Conservation (phyloP, 2,888 invertebrate species). For the Tetramorium bicarinatum region DNA sequence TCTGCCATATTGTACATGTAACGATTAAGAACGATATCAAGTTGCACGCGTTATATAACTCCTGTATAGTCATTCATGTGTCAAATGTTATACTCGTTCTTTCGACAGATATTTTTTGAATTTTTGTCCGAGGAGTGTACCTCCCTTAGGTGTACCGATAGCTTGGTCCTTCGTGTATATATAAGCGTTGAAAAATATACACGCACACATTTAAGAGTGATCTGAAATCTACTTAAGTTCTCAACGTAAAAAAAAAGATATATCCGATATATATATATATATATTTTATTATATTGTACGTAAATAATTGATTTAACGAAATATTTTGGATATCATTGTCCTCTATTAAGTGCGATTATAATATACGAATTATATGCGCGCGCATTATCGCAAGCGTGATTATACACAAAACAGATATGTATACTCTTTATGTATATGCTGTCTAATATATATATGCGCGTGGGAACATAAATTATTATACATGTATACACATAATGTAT, state of each 20-base stretch:
- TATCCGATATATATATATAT: slow-evolving; percentile 61
- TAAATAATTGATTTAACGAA: slow-evolving; percentile 61
- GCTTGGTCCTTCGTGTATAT: slow-evolving; percentile 77
- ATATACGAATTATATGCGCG: slow-evolving; percentile 9
- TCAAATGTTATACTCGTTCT: slow-evolving; percentile 71
- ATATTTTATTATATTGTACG: slow-evolving; percentile 57
- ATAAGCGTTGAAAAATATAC: slow-evolving; percentile 16
- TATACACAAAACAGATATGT: slow-evolving; percentile 62
- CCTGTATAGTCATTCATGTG: slow-evolving; percentile 75
- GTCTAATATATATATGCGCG: slow-evolving; percentile 52
- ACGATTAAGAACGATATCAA: slow-evolving; percentile 52
- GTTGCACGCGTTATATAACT: slow-evolving; percentile 53
- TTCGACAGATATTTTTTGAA: slow-evolving; percentile 54
- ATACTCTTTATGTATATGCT: slow-evolving; percentile 63
- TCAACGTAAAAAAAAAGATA: slow-evolving; percentile 68
- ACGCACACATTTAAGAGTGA: slow-evolving; percentile 75
- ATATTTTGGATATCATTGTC: slow-evolving; percentile 45
- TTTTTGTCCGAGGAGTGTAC: slow-evolving; percentile 48
- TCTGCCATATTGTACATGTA: slow-evolving; percentile 58
- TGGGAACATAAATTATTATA: slow-evolving; percentile 60
- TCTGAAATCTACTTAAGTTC: slow-evolving; percentile 85
- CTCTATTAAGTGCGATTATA: slow-evolving; percentile 28
- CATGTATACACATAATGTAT: slow-evolving; percentile 55
- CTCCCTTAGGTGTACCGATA: slow-evolving; percentile 63
- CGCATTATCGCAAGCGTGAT: slow-evolving; percentile 40